Base-by-base conservation (phyloP, 2,797 vertebrate genomes). In the Dermochelys coriacea region DNA sequence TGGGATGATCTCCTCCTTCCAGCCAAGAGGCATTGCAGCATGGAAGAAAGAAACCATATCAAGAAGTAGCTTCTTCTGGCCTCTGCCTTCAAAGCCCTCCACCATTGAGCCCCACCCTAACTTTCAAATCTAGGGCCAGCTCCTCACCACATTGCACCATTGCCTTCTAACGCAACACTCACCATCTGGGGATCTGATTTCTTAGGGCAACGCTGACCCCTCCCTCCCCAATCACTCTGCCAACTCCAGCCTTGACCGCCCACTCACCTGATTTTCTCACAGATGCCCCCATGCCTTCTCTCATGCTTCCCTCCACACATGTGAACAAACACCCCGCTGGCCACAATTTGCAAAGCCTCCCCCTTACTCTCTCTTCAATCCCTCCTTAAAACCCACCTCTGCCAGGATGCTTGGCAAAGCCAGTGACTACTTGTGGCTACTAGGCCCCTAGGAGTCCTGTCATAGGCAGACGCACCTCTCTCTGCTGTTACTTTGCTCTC, bases 81-180 rank as follows among this genome's bases (percentile, higher is more conserved):
- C 74, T 77, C 45, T 29, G 23, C 14, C 45, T 77, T 47, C 74
- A 14, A 47, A 23, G 74, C 25, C 14, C 12, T 49, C 12, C 41
- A 49, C 12, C 45, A 16, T 8, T 47, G 45, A 71, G 37, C 12
- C 25, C n/a, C 71, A 41, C 12, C 3, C 23, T 27, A 75, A 29
- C 37, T 75, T 41, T 14, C 41, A 75, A 75, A 75, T 75, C 25
- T 5, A 47, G 27, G 71, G 23, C 23, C 71, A 23, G 41, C 3
- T 3, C 6, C 71, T 47, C n/a, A 21, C 21, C 68, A 41, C 19
- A 2, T 19, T 4, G 8, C 19, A 1, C n/a, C n/a, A n/a, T 41
- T 29, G 71, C 41, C 41, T 47, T 47, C 41, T 23, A 75, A 4
- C 23, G 3, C 71, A 75, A 27, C 3, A 9, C 23, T 29, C 37